Percentiles rank a stretch among this genome's conserved stretches.
Conservation (phyloP, 2,797 vertebrate genomes). For the Myripristis jacobus region DNA sequence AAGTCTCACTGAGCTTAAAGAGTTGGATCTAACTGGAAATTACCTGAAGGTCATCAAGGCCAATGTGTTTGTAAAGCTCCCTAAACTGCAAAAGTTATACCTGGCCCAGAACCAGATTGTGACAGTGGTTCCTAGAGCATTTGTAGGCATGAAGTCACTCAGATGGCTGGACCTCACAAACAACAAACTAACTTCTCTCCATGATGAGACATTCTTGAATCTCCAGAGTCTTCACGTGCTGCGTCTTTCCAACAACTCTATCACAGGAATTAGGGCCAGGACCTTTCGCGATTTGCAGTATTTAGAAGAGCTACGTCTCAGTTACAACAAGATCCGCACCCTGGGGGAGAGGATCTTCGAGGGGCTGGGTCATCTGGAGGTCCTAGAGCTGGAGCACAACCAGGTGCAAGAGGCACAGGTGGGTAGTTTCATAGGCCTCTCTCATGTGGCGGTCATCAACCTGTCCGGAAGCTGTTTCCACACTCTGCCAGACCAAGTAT, state of each 20-base stretch:
- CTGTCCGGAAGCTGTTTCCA: slow-evolving; percentile 92
- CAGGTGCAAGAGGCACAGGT: slow-evolving; percentile 88
- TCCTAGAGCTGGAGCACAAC: slow-evolving; percentile 92
- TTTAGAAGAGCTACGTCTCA: slow-evolving; percentile 92
- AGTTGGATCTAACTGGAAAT: slow-evolving; percentile 93
- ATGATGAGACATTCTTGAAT: slow-evolving; percentile 92
- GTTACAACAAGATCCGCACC: slow-evolving; percentile 88
- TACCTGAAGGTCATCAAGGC: slow-evolving; percentile 90
- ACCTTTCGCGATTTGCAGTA: slow-evolving; percentile 95
- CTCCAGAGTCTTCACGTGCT: slow-evolving; percentile 92
- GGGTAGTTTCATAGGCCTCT: slow-evolving; percentile 88
- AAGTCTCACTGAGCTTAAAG: slow-evolving; percentile 91
- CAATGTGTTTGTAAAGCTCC: slow-evolving; percentile 90
- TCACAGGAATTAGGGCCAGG: slow-evolving; percentile 84
- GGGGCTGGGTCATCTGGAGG: slow-evolving; percentile 91
- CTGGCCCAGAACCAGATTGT: slow-evolving; percentile 92
- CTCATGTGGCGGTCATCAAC: slow-evolving; percentile 92
- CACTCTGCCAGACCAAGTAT: slow-evolving; percentile 87
- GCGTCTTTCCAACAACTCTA: slow-evolving; percentile 92
- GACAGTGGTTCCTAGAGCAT: slow-evolving; percentile 89
- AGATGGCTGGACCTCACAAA: slow-evolving; percentile 96
- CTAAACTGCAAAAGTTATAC: slow-evolving; percentile 94
- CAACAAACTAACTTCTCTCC: slow-evolving; percentile 88
- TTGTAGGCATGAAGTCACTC: slow-evolving; percentile 92
- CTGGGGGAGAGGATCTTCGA: slow-evolving; percentile 90